Conservation (phyloP, 2,113 vertebrate genomes). For the Ptychochromis oligacanthus region DNA sequence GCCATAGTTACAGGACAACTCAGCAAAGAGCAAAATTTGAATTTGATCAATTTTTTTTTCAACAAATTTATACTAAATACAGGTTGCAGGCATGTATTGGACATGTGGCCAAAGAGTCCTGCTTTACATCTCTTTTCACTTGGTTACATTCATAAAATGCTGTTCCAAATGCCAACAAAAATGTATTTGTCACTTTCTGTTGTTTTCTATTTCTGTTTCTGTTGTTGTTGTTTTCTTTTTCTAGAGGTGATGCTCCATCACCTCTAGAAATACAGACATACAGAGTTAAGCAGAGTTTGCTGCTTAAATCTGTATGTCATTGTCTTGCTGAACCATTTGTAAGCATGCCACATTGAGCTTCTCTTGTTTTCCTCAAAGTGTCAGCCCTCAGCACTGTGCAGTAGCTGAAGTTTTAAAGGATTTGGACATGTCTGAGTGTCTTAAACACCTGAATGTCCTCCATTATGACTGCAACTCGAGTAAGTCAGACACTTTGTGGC, state of each 20-base stretch:
- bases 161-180: neutral
- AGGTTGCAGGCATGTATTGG: too few species aligned
- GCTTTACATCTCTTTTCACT: neutral
- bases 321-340: slow-evolving; percentile 1
- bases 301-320: neutral
- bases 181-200: too few species aligned
- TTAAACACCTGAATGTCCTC: slow-evolving; percentile 25
- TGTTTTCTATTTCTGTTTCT: too few species aligned
- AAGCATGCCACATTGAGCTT: neutral
- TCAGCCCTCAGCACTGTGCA: neutral
- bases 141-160: neutral
- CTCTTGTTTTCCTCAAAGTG: slow-evolving; percentile 7
- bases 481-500: too few species aligned
- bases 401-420: neutral
- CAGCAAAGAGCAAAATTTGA: too few species aligned
- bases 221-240: neutral
- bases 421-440: slow-evolving; percentile 31
- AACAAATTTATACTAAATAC: too few species aligned
- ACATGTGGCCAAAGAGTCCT: too few species aligned
- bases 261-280: too few species aligned
- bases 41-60: too few species aligned
- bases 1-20: neutral
- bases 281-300: too few species aligned
- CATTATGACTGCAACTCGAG: neutral
- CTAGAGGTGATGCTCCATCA: neutral